phyloP scores from a whole-genome alignment of 37 sponge, comb jelly and placozoan species.

The Beroe ovata region DNA sequence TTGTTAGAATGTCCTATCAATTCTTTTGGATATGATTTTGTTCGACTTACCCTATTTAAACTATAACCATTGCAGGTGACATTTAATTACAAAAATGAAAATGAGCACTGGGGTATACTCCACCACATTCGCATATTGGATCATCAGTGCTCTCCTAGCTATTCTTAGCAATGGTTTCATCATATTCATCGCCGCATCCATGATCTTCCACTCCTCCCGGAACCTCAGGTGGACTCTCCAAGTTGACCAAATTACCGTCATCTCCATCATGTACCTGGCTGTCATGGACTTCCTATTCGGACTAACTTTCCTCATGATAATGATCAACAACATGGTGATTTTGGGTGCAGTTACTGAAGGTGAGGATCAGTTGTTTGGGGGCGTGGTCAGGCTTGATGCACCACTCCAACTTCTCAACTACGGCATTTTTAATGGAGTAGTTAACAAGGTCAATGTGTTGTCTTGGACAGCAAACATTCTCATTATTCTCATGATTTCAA shows the following conservation, averaged over 20 bases:
- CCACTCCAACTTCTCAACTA: slow-evolving; percentile 7
- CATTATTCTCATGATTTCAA: neutral
- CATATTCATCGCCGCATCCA: slow-evolving; percentile 16
- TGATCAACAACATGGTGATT: slow-evolving; percentile 4
- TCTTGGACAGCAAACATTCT: slow-evolving; percentile 42
- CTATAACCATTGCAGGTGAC: no score
- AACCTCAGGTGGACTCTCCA: neutral
- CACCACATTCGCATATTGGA: slow-evolving; percentile 32
- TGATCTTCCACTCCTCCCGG: neutral
- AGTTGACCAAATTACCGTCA: slow-evolving; percentile 28
- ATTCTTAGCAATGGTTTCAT: slow-evolving; percentile 19
- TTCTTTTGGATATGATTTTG: no score
- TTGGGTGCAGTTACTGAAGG: neutral
- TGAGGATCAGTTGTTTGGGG: neutral
- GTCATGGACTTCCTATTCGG: slow-evolving; percentile 46
- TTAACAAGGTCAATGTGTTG: slow-evolving; percentile 18
- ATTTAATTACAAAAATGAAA: no score
- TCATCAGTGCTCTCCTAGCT: neutral
- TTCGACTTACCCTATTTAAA: no score
- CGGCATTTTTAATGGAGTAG: neutral
- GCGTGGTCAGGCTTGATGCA: neutral
- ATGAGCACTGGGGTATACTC: neutral
- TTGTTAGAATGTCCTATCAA: no score
- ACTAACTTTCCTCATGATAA: neutral
- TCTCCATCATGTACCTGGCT: slow-evolving; percentile 7